Percentiles rank a stretch among this genome's conserved stretches.
Evolutionary conservation across 2,888 invertebrate genomes (phyloP).

Genomic region (Ichneumon xanthorius): DNA sequence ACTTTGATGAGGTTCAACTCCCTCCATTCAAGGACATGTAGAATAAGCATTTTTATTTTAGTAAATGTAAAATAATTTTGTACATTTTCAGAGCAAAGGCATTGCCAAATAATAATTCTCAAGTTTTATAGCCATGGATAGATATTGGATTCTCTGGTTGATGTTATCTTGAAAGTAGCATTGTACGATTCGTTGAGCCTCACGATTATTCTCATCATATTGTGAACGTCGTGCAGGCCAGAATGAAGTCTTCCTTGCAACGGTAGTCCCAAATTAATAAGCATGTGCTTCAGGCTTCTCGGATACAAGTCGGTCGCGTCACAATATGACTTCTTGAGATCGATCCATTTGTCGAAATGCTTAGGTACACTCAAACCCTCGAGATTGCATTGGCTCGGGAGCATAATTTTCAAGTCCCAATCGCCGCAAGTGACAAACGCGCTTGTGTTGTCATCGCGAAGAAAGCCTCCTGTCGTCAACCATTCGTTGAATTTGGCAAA

Average conservation of each 20-base stretch:
- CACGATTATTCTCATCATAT: slow-evolving; percentile 77
- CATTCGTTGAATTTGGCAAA: slow-evolving; percentile 85
- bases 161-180: slow-evolving; percentile 76
- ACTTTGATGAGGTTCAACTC: slow-evolving; percentile 17
- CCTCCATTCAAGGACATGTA: neutral
- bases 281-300: slow-evolving; percentile 82
- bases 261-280: slow-evolving; percentile 77
- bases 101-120: neutral
- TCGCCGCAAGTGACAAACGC: slow-evolving; percentile 88
- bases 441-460: slow-evolving; percentile 78
- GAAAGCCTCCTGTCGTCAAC: slow-evolving; percentile 83
- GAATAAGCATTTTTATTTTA: slow-evolving; percentile 2
- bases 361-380: slow-evolving; percentile 81
- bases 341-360: slow-evolving; percentile 86
- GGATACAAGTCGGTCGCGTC: slow-evolving; percentile 82
- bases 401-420: slow-evolving; percentile 86
- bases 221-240: slow-evolving; percentile 83
- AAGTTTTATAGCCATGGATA: slow-evolving; percentile 5
- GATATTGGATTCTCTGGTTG: slow-evolving; percentile 19
- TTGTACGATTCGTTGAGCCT: slow-evolving; percentile 70
- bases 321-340: slow-evolving; percentile 85
- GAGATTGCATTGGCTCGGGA: slow-evolving; percentile 85
- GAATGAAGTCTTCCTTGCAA: slow-evolving; percentile 85
- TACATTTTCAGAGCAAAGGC: slow-evolving; percentile 24
- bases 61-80: slow-evolving; percentile 42